Evolutionary conservation across 2,888 invertebrate genomes (phyloP), one percentile per base, ranked within the genome.

Genomic region (Drosophila fulvimacula): DNA sequence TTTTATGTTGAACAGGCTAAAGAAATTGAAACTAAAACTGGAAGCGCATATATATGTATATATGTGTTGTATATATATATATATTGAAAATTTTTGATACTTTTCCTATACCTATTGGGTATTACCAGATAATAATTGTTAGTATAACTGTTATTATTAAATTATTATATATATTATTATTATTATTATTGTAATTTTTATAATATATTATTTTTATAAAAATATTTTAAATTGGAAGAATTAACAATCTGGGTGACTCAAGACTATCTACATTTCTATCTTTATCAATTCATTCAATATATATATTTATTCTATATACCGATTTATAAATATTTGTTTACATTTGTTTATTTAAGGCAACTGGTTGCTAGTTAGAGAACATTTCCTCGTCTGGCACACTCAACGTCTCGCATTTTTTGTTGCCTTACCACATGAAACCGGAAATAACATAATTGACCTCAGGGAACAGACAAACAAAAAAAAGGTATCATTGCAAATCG

Each of bases 361-460:
- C 3, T 10, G 15, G 34, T 41, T 30, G 10, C 3, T 15, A 10
- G 15, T 15, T 32, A 19, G 41, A 41, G 41, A 39, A 41, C 19
- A 41, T 55, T 55, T 55, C n/a, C 30, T 19, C 19, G 39, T 55
- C 10, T 3, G 19, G 15, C 41, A 41, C 41, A 10, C 11, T 32
- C 19, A 15, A 5, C 15, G 30, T 55, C 13, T 27, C 17, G 17
- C 27, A 27, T 48, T 42, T 46, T 52, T 59, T 42, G 38, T 56
- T 51, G 67, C 32, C 56, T 79, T 73, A 76, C 78, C 79, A 78
- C 80, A 82, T 46, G 49, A 76, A 74, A 85, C 89, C 85, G 88
- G 86, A 86, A 85, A 89, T 81, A 85, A 89, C 61, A 69, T 81
- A 88, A 86, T 89, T 88, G 88, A 85, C 89, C 88, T 73, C 73